phyloP scores from a whole-genome alignment of 1,140 invertebrate genomes.

The Drosophila sp. region DNA sequence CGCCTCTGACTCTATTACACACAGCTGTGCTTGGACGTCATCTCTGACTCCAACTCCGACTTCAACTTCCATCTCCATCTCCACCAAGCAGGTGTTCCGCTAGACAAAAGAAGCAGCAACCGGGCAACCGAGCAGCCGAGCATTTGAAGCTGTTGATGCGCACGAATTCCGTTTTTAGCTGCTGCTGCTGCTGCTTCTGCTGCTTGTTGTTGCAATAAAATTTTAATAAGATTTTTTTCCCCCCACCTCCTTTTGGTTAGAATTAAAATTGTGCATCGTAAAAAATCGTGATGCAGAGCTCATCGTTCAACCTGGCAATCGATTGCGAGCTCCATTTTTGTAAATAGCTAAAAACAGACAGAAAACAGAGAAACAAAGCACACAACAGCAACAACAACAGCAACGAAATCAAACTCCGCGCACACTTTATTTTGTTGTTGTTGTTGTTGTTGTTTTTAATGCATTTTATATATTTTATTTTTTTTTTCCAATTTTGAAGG shows the following conservation, averaged over 20 bases:
- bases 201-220: constrained; percentile 78
- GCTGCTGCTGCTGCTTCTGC: constrained; percentile 37
- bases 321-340: constrained; percentile 74
- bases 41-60: constrained; percentile 33
- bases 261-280: constrained; percentile 40
- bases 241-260: constrained; percentile 24
- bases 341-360: constrained; percentile 24
- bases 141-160: constrained; percentile 77
- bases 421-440: neutral
- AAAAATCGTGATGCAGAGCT: constrained; percentile 54
- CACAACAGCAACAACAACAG: constrained; percentile 30
- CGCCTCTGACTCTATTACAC: constrained; percentile 34
- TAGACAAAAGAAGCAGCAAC: constrained; percentile 68
- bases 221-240: constrained; percentile 75
- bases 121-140: constrained; percentile 16
- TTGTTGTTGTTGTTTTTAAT: neutral
- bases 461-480: constrained; percentile 15
- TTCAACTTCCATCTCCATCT: constrained; percentile 19
- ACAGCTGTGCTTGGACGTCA: constrained; percentile 18
- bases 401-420: constrained; percentile 47
- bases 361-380: constrained; percentile 2
- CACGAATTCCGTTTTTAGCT: constrained; percentile 79
- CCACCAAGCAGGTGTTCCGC: constrained; percentile 73
- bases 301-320: constrained; percentile 51
- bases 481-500: constrained; percentile 33